Conservation (phyloP, 1,140 invertebrate genomes). For the Heliconius eleuchia region DNA sequence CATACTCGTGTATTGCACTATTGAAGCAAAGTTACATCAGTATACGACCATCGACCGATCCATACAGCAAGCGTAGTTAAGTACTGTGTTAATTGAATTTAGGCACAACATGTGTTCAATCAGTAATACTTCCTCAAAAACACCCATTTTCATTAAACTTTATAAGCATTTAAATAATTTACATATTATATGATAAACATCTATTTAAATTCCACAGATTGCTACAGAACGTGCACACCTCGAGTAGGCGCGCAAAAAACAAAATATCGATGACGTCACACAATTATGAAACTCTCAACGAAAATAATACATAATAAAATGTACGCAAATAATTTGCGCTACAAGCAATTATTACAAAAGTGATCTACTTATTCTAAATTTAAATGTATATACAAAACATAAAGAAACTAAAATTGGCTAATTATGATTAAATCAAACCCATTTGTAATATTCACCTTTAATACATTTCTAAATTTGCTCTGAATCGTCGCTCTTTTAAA, state of each 20-base stretch:
- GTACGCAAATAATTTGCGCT: slow-evolving; percentile 18
- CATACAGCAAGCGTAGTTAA: slow-evolving; percentile 47
- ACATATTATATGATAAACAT: slow-evolving; percentile 26
- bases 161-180: slow-evolving; percentile 44
- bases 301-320: slow-evolving; percentile 20
- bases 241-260: slow-evolving; percentile 19
- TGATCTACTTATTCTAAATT: slow-evolving; percentile 59
- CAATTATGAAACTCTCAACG: slow-evolving; percentile 23
- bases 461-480: slow-evolving; percentile 29
- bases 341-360: slow-evolving; percentile 41
- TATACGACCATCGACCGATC: slow-evolving; percentile 17
- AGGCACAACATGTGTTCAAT: slow-evolving; percentile 55
- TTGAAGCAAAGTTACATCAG: slow-evolving; percentile 44
- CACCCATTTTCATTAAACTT: slow-evolving; percentile 46
- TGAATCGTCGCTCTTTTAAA: not conserved
- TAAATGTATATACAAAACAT: slow-evolving; percentile 64
- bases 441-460: slow-evolving; percentile 65
- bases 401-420: slow-evolving; percentile 56
- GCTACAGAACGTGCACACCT: slow-evolving; percentile 27
- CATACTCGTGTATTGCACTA: slow-evolving; percentile 70
- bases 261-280: slow-evolving; percentile 22
- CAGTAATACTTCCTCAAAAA: slow-evolving; percentile 49
- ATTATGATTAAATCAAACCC: slow-evolving; percentile 48
- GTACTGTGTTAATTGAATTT: slow-evolving; percentile 54
- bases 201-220: slow-evolving; percentile 32